Evolutionary conservation across 1,140 invertebrate genomes (phyloP), one percentile per base, ranked within the genome.

Genomic region (Drosophila oshimai): DNA sequence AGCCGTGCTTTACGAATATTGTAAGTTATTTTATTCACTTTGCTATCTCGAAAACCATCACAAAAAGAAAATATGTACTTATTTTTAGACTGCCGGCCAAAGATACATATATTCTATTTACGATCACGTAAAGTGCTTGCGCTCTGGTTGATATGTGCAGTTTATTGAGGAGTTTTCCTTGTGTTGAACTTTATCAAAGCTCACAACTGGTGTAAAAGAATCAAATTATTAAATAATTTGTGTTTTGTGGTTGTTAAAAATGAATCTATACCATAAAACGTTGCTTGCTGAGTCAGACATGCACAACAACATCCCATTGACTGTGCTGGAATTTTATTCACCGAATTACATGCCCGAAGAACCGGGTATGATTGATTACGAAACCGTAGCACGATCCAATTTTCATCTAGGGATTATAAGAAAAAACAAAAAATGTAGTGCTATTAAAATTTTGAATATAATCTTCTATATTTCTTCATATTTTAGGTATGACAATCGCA

Each of bases 271-370:
- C 17, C 39, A 67, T 12, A 36, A 34, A 12, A 10, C 28, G 22
- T 31, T 45, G 20, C 58, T 26, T 24, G 46, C 29, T 51, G 74
- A 78, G 10, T 12, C 55, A 4, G 69, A 49, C 44, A 29, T 62
- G 6, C 83, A 72, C 34, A 67, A 71, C 71, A 65, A 90, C 61
- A 89, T 90, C 53, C 90, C 90, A 5, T 28, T 90, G 33, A 90
- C 89, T 10, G 90, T 90, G 17, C 74, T 90, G 31, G 90, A 90
- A 61, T 78, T 90, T 37, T 89, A 68, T 45, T 51, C 61, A 31
- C 13, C 54, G 0, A 29, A 34, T 37, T 60, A 34, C 15, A 12
- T 31, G 15, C 20, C 24, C 42, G 7, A 18, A 18, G 57, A 61
- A 26, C 45, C 69, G 15, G 67, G 77, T 80, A 67, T 15, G 31